Conservation (phyloP, 2,113 vertebrate species). For the Microtus montanus region DNA sequence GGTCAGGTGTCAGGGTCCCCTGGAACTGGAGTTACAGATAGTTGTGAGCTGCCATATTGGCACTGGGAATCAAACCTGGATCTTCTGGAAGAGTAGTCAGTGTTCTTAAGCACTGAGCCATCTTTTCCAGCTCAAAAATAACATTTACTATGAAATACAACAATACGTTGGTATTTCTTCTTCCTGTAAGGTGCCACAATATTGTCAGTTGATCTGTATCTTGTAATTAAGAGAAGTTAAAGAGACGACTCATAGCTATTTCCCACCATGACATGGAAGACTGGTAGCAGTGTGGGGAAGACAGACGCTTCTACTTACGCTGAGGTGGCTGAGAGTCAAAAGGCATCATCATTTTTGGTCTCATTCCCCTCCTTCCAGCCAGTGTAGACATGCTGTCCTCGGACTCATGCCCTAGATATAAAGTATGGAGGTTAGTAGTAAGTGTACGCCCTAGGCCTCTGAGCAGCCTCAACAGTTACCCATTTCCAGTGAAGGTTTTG, state of each 20-base stretch:
- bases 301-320: conserved; percentile 90
- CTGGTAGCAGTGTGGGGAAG: background rate
- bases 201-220: background rate
- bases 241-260: background rate
- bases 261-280: background rate
- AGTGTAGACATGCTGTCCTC: conserved; percentile 98
- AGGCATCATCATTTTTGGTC: conserved; percentile 99
- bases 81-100: background rate
- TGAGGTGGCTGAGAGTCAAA: conserved; percentile 99
- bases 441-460: background rate
- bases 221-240: background rate
- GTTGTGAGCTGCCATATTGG: background rate
- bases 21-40: background rate
- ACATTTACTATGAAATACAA: background rate
- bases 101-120: background rate
- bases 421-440: conserved; percentile 62
- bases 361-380: conserved; percentile 96
- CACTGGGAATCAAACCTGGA: background rate
- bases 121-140: background rate
- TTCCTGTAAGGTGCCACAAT: background rate
- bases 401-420: conserved; percentile 94
- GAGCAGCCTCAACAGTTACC: background rate
- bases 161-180: conserved; percentile 1
- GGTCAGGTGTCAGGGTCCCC: background rate
- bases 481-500: background rate